Conservation (phyloP, 2,888 invertebrate species). For the Thelaira solivaga region DNA sequence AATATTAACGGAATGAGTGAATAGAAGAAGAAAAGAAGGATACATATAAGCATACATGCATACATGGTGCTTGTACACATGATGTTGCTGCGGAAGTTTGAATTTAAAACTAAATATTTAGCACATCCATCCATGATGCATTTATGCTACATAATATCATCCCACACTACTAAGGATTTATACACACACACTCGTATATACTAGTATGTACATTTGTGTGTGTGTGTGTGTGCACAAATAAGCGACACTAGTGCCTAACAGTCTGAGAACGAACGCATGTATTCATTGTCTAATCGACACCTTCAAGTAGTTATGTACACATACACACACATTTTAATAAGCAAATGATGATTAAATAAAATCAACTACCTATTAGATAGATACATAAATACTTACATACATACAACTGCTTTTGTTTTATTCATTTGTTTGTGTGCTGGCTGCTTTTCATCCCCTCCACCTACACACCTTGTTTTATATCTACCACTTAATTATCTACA, state of each 20-base stretch:
- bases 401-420: neutral
- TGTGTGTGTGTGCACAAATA: no score
- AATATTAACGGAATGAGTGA: no score
- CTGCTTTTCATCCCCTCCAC: no score
- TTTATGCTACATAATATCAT: no score
- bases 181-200: neutral
- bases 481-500: no score
- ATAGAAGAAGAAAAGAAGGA: neutral
- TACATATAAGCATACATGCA: neutral
- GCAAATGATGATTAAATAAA: conserved; percentile 12
- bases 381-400: no score
- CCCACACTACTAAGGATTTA: no score
- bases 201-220: no score
- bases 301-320: conserved; percentile 31
- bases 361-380: neutral
- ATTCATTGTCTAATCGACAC: conserved; percentile 27
- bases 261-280: conserved; percentile 1
- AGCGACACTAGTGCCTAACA: neutral
- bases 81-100: conserved; percentile 27
- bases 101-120: conserved; percentile 13
- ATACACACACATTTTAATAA: conserved; percentile 5
- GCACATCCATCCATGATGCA: neutral
- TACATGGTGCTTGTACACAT: neutral
- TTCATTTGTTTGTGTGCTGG: neutral
- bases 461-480: no score